Conservation (phyloP, 1,140 invertebrate genomes). For the Aphaenogaster rudis region DNA sequence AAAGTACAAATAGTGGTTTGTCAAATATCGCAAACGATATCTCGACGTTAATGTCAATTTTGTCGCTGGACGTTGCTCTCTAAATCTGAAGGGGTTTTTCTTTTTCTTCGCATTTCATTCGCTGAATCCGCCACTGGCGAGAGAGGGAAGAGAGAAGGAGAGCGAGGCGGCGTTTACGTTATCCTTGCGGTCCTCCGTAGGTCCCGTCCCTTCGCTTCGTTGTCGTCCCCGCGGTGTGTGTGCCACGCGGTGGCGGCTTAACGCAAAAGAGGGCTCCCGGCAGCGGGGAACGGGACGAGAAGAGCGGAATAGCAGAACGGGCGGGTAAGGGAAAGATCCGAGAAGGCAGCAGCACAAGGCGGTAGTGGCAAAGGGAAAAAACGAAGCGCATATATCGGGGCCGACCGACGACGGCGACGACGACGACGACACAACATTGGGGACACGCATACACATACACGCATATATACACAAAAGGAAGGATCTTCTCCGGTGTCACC, state of each 20-base stretch:
- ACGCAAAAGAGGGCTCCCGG: conserved; percentile 80
- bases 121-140: background rate
- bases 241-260: conserved; percentile 82
- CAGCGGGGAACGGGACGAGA: conserved; percentile 35
- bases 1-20: background rate
- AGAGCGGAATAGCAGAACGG: conserved; percentile 70
- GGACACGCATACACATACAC: conserved; percentile 71
- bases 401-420: conserved; percentile 75
- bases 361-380: conserved; percentile 82
- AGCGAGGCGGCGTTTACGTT: conserved; percentile 75
- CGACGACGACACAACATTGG: conserved; percentile 71
- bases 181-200: conserved; percentile 72
- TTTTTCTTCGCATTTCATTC: background rate
- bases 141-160: conserved; percentile 68
- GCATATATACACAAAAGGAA: conserved; percentile 76
- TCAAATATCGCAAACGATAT: background rate
- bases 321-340: conserved; percentile 81
- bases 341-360: conserved; percentile 75
- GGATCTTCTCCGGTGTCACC: conserved; percentile 76
- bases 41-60: background rate
- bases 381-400: conserved; percentile 81
- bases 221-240: conserved; percentile 50
- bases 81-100: background rate
- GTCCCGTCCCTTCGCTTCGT: conserved; percentile 73
- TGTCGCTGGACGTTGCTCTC: background rate